Percentiles rank a stretch among this genome's conserved stretches.
phyloP scores from a whole-genome alignment of 2,888 invertebrate genomes.

The Drepanosiphum platanoidis region DNA sequence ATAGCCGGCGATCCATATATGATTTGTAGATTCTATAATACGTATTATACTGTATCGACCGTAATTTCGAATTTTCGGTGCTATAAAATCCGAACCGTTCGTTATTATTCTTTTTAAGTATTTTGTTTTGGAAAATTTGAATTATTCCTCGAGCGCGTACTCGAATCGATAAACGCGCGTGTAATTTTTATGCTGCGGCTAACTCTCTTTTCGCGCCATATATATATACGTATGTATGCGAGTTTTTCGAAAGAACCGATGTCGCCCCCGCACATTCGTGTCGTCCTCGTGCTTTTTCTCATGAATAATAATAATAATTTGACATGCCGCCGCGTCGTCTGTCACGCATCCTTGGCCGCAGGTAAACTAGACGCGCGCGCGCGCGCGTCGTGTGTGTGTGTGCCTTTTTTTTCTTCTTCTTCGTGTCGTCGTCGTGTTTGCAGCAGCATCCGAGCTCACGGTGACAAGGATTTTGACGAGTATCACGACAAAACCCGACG shows the following conservation, averaged over 20 bases:
- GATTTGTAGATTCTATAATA: too few species aligned
- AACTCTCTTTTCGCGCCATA: constrained; percentile 17
- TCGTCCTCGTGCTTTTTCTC: constrained; percentile 56
- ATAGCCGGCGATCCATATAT: too few species aligned
- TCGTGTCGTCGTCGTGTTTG: neutral
- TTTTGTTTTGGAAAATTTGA: too few species aligned
- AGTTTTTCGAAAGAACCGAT: neutral
- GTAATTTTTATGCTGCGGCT: too few species aligned
- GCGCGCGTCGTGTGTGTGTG: neutral
- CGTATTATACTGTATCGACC: too few species aligned
- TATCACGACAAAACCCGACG: constrained; percentile 45
- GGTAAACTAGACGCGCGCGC: neutral
- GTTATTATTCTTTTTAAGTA: too few species aligned
- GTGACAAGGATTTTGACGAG: constrained; percentile 61
- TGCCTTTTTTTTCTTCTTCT: constrained; percentile 22
- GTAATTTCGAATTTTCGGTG: too few species aligned
- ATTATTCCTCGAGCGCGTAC: too few species aligned
- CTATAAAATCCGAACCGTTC: too few species aligned
- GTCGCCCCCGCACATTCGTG: constrained; percentile 22
- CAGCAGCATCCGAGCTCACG: neutral
- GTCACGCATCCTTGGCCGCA: constrained; percentile 60
- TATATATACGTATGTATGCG: too few species aligned
- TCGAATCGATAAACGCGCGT: too few species aligned
- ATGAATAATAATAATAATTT: constrained; percentile 62
- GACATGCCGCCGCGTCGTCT: constrained; percentile 57